phyloP scores from a whole-genome alignment of 2,113 vertebrate genomes.

The Salvelinus fontinalis region DNA sequence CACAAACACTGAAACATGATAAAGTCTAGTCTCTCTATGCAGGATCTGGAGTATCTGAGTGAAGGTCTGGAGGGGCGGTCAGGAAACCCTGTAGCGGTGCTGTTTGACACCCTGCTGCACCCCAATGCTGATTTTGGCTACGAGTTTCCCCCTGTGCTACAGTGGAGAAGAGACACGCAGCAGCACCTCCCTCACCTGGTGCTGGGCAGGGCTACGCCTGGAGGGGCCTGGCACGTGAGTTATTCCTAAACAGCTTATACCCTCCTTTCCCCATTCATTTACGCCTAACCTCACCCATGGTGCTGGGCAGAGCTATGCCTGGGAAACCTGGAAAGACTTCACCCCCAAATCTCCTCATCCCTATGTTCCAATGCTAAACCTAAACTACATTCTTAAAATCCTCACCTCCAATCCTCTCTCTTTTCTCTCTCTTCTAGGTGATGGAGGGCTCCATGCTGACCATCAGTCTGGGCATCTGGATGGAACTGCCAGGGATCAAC shows the following conservation, averaged over 20 bases:
- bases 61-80: conserved; percentile 95
- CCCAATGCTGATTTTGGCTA: conserved; percentile 95
- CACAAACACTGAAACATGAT: background rate
- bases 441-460: conserved; percentile 98
- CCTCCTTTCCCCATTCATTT: too few species aligned
- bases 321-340: too few species aligned
- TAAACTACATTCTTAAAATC: background rate
- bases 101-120: conserved; percentile 93
- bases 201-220: conserved; percentile 89
- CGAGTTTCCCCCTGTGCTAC: conserved; percentile 87
- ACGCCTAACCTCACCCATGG: too few species aligned
- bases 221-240: conserved; percentile 98
- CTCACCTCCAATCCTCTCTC: background rate
- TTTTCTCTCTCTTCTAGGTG: conserved; percentile 69
- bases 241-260: background rate
- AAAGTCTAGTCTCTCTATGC: conserved; percentile 11
- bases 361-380: too few species aligned
- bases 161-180: conserved; percentile 93
- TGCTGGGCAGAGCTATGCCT: too few species aligned
- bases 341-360: too few species aligned
- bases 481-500: conserved; percentile 95
- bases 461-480: conserved; percentile 97
- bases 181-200: conserved; percentile 91
- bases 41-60: conserved; percentile 93
- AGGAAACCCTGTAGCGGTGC: conserved; percentile 91